Percentiles rank a stretch among this genome's conserved stretches.
Evolutionary conservation across 2,113 vertebrate genomes (phyloP).

Genomic region (Tylochromis polylepis): DNA sequence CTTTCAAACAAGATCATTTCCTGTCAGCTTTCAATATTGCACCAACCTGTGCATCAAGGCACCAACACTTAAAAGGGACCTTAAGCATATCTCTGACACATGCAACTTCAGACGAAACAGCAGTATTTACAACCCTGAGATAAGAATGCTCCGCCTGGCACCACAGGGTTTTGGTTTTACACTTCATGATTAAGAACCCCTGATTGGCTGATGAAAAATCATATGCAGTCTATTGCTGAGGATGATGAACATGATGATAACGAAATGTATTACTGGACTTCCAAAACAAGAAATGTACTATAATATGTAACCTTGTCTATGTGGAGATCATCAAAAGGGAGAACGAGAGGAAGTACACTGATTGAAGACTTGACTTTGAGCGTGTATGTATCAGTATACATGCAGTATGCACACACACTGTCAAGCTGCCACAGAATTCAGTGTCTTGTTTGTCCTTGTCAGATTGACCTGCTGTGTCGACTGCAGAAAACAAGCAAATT

Average conservation of each 20-base stretch:
- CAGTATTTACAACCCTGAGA: not conserved
- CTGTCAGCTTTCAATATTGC: not conserved
- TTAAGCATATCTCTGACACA: not conserved
- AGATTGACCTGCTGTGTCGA: conserved; percentile 18
- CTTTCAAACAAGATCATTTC: not conserved
- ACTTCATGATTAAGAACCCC: not conserved
- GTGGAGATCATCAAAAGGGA: not conserved
- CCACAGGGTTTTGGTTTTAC: not conserved
- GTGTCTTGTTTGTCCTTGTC: conserved; percentile 39
- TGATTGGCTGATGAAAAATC: not conserved
- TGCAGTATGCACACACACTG: not conserved
- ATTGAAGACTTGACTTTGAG: not conserved
- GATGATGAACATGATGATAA: not conserved
- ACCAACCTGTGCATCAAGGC: not conserved
- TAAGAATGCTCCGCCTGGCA: not conserved
- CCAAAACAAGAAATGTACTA: not conserved
- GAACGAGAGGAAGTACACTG: not conserved
- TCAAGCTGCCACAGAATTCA: not conserved
- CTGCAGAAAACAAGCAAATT: conserved; percentile 41
- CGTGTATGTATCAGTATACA: not conserved
- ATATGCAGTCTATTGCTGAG: not conserved
- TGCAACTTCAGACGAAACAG: not conserved
- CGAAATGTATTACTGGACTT: not conserved
- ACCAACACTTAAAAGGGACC: not conserved
- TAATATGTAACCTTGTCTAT: not conserved